Base-by-base conservation (phyloP, 1,140 invertebrate species). In the Leptonema lineaticorne region DNA sequence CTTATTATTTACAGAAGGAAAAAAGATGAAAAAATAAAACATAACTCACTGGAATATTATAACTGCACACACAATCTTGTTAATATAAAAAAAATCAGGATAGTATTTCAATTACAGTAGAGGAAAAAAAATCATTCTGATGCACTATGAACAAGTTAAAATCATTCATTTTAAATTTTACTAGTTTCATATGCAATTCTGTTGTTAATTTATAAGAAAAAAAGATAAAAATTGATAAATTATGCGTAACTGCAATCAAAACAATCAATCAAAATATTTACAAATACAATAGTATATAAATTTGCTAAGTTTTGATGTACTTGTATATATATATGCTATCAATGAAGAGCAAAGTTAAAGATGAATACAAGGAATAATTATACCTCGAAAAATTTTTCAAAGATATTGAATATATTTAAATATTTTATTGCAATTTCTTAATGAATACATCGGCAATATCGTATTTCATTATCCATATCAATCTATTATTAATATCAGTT, bases 31-130 rank as follows among this genome's bases (percentile, higher is more conserved):
- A 45, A 58, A 27, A 37, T 37, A 62, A 33, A 46, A 50, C 48
- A 45, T 58, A 57, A 24, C 28, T 60, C 56, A 67, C 65, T 71
- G 67, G 57, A 60, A 65, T 65, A 72, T 68, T 56, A 63, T 30
- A 48, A 7, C 33, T 69, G 41, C 67, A 69, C 67, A 69, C 67
- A 67, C 56, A 58, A 65, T 65, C 53, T 57, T 33, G 65, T 68
- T 71, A 67, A 63, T 57, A 28, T 46, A 22, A 45, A 62, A 50
- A 50, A 68, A 63, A 45, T 59, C 28, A 59, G 11, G 28, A 41
- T n/a, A 41, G 16, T 46, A 62, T 33, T 22, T 57, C 20, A 41
- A 45, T 41, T 6, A 45, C 20, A 45, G 14, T n/a, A 7, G 57
- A 33, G 28, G 30, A 33, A 59, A 59, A 53, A 53, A 3, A 22